Base-by-base conservation (phyloP, 1,140 invertebrate species). In the Scylla paramamosain region DNA sequence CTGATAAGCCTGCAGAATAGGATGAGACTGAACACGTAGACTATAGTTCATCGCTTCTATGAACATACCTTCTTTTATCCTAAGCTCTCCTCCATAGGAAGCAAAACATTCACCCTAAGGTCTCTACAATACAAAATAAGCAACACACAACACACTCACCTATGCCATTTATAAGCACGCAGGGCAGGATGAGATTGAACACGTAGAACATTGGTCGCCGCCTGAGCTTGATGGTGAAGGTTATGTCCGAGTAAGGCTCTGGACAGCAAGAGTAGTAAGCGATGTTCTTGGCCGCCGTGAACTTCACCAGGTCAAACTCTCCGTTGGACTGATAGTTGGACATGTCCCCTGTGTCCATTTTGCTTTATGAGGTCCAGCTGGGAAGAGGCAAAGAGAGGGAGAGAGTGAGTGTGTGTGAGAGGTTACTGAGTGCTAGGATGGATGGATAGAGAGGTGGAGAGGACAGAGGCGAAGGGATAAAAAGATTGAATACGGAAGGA, bases 141-240 rank as follows among this genome's bases (percentile, higher is more conserved):
- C 12, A 59, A 12, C 10, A 59, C 1, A 29, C 25, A 28, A 16
- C 28, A 20, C 25, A 77, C 97, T 97, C 97, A 98, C 98, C 98
- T 90, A 98, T 98, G 93, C 98, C 98, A 96, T 99, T 99, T 96
- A 99, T 99, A 8, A 99, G 98, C 92, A 99, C 98, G 97, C 99
- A 99, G 0, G 99, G 99, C 67, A 99, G 97, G 89, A 99, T 98
- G 94, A 99, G 97, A 96, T 99, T 99, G 97, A 99, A 99, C 14
- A 99, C 98, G 97, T 99, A 99, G 97, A 99, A 99, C 97, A 99
- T 98, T 0, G 99, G 98, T 96, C 98, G 97, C 95, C 98, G 97
- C 93, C 98, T 97, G 48, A 99, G 97, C 92, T 52, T 93, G 93
- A 95, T 97, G 95, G 83, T 97, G 97, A 98, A 98, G 6, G 98